Evolutionary conservation across 1,140 invertebrate species (phyloP), one percentile per base, ranked within the genome.

Genomic region (Drosophila subpulchrella): DNA sequence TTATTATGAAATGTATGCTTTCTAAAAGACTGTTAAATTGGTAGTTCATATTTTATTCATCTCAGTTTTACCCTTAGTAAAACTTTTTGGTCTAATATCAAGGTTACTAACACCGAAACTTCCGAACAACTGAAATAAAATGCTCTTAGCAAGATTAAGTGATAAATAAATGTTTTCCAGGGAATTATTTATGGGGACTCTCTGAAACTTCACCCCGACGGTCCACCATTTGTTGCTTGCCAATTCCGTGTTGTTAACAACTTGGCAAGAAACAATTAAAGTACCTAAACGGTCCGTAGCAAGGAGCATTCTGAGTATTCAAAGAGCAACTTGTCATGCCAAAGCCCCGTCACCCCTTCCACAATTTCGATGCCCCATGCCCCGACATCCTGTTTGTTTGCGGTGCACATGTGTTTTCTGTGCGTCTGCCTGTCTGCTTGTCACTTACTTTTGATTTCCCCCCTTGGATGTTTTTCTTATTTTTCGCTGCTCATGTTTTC

Each of bases 361-460:
- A 32, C 8, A 41, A n/a, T 17, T 4, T 17, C 38, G 20, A 7
- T 32, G 17, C 13, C 32, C 60, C 17, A n/a, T 51, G 27, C 30
- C 17, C n/a, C 36, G 53, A 27, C 55, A 51, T 47, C 71, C 81
- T 85, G 81, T 84, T 88, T 86, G 82, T 76, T 82, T 86, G 75
- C 50, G 84, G 83, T 86, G 83, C 83, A 86, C 82, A 86, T 86
- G 83, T 86, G 83, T 88, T 88, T 88, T 83, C 77, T 83, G 75
- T 86, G 84, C 83, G 83, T 86, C 83, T 79, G 75, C 62, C 84
- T 86, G 83, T 86, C 83, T 72, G 83, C 75, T 82, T 86, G 83
- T 88, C 83, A 89, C 79, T 86, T 88, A 88, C 83, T 83, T 86
- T 86, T 86, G 83, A 89, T 83, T 86, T 86, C 83, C 80, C 74